Conservation (phyloP, 2,888 invertebrate genomes). For the Morpho deidamia region DNA sequence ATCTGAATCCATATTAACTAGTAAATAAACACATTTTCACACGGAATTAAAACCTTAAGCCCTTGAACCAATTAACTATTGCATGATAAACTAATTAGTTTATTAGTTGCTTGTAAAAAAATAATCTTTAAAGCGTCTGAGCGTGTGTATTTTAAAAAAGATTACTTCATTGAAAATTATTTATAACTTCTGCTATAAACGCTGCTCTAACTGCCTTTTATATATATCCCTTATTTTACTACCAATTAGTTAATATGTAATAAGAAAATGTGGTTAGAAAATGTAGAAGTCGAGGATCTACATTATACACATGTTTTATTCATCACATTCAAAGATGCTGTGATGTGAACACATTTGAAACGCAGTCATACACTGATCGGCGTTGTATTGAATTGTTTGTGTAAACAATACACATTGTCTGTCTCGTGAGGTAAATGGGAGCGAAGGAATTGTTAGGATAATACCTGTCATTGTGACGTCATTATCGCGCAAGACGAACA, state of each 20-base stretch:
- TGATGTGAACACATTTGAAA: conserved; percentile 48
- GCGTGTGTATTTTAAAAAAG: too few species aligned
- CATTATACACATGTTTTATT: conserved; percentile 64
- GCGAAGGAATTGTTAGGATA: conserved; percentile 25
- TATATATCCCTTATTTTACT: too few species aligned
- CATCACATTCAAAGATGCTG: conserved; percentile 52
- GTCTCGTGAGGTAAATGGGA: conserved; percentile 30
- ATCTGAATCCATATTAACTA: conserved; percentile 29
- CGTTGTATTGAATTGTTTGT: conserved; percentile 32
- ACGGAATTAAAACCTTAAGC: background rate
- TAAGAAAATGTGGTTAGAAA: conserved; percentile 20
- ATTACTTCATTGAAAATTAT: too few species aligned
- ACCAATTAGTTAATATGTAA: background rate
- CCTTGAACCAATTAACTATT: too few species aligned
- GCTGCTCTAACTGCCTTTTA: too few species aligned
- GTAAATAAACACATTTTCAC: conserved; percentile 8
- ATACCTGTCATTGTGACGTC: conserved; percentile 26
- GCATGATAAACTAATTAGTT: too few species aligned
- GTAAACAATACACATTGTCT: conserved; percentile 40
- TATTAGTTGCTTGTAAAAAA: too few species aligned
- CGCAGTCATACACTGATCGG: conserved; percentile 55
- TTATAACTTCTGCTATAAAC: too few species aligned
- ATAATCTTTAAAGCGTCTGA: too few species aligned
- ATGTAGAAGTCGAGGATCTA: conserved; percentile 32
- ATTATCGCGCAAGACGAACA: conserved; percentile 18